Base-by-base conservation (phyloP, 2,113 vertebrate species). In the Gambusia affinis region DNA sequence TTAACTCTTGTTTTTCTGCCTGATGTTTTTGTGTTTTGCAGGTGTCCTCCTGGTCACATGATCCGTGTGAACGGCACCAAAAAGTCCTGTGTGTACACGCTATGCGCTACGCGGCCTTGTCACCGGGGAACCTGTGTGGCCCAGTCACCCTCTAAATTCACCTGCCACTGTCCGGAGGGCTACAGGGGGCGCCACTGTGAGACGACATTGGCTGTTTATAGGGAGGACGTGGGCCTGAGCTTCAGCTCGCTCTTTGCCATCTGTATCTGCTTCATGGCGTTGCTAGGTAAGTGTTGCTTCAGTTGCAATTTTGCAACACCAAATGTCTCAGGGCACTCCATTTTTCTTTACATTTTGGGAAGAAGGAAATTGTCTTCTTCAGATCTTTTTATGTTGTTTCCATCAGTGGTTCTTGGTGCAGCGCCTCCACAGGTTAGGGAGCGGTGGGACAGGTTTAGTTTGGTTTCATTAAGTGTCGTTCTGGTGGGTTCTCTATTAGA, bases 221-320 rank as follows among this genome's bases (percentile, higher is more conserved):
- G 92, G 24, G 95, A 94, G 64, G 96, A 97, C 1, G 93, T 95
- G 28, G 96, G 96, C 75, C 93, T 96, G 35, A 96, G 95, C 91
- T 96, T 97, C 92, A 96, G 94, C 90, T 97, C 96, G 33, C 92
- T 96, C 63, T 96, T 96, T 5, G 96, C 96, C 85, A 96, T 96
- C 91, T 96, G 95, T 33, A 90, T 97, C 90, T 96, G 96, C 91
- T 96, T 96, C 92, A 91, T 97, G 94, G 95, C 95, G 0, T 92
- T 97, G 51, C 84, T 96, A 90, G 96, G 96, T 97, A 95, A 83
- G 69, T 95, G 92, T 19, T 82, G 79, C 75, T 83, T 60, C 47
- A 1, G 14, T 37, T 37, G 24, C n/a, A 0, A 29, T 3, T 67
- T 27, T 27, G 33, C 33, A 35, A 35, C 33, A 1, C 33, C 7